Conservation (phyloP, 2,797 vertebrate genomes). For the Sternotherus odoratus region DNA sequence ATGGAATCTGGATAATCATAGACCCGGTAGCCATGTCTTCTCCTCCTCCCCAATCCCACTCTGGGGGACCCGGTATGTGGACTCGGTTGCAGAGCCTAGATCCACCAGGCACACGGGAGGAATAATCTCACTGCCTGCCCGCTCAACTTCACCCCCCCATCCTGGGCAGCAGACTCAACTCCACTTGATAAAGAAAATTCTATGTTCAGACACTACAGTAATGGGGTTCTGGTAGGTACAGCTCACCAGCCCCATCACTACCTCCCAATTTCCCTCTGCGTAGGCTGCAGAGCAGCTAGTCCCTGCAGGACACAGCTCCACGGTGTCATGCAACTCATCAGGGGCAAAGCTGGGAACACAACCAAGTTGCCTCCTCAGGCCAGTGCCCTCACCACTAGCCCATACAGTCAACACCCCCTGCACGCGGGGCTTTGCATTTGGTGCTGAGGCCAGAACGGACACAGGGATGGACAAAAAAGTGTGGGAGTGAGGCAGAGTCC, state of each 20-base stretch:
- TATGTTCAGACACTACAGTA: no score
- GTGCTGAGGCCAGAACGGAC: background rate
- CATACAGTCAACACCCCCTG: background rate
- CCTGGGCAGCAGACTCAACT: background rate
- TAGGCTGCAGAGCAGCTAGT: background rate
- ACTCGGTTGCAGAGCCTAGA: background rate
- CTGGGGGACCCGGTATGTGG: background rate
- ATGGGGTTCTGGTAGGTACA: no score
- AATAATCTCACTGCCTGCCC: background rate
- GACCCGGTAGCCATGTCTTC: background rate
- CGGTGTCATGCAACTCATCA: background rate
- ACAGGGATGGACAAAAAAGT: background rate
- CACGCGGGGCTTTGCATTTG: accelerated
- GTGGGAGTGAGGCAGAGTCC: slow-evolving; percentile 33
- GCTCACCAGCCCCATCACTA: background rate
- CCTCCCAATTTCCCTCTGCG: background rate
- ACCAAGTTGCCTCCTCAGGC: background rate
- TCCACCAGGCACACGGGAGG: background rate
- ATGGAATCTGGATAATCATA: background rate
- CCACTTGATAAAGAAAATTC: background rate
- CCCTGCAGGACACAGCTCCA: background rate
- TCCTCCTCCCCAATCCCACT: background rate
- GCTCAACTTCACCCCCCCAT: background rate
- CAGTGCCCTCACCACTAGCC: background rate
- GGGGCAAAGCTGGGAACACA: background rate